Percentiles rank a stretch among this genome's conserved stretches.
phyloP scores from a whole-genome alignment of 2,113 vertebrate genomes.

The Gadus chalcogrammus region DNA sequence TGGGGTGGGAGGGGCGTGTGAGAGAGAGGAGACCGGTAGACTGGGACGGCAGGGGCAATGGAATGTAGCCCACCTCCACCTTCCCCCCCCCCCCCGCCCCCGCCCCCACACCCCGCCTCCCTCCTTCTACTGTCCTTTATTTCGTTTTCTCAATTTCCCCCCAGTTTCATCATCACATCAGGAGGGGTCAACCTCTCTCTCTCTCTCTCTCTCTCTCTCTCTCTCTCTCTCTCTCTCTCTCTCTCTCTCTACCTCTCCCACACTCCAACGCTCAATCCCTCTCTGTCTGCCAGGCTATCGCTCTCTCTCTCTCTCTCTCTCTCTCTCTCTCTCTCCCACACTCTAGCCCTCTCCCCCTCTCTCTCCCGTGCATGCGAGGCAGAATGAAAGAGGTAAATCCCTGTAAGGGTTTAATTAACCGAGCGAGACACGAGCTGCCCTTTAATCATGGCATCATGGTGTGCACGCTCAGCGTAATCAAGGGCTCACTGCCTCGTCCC shows the following conservation, averaged over 20 bases:
- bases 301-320: background rate
- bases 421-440: background rate
- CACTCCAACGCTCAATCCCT: constrained; percentile 9
- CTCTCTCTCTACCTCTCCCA: constrained; percentile 19
- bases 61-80: constrained; percentile 40
- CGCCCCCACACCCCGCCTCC: constrained; percentile 18
- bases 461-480: too few relatives aligned
- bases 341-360: background rate
- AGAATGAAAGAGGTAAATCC: background rate
- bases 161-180: too few relatives aligned
- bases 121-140: background rate
- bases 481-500: too few relatives aligned
- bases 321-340: background rate
- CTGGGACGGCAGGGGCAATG: constrained; percentile 45
- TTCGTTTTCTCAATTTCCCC: too few relatives aligned
- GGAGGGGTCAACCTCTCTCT: background rate
- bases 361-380: background rate
- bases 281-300: background rate
- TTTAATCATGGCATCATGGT: too few relatives aligned
- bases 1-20: background rate
- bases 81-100: background rate
- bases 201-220: constrained; percentile 7
- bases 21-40: constrained; percentile 54
- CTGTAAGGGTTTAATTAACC: background rate
- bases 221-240: constrained; percentile 19